A percentile compares a stretch with the other conserved stretches of the same genome.
Conservation (phyloP, 2,888 invertebrate genomes). For the Noctua pronuba region DNA sequence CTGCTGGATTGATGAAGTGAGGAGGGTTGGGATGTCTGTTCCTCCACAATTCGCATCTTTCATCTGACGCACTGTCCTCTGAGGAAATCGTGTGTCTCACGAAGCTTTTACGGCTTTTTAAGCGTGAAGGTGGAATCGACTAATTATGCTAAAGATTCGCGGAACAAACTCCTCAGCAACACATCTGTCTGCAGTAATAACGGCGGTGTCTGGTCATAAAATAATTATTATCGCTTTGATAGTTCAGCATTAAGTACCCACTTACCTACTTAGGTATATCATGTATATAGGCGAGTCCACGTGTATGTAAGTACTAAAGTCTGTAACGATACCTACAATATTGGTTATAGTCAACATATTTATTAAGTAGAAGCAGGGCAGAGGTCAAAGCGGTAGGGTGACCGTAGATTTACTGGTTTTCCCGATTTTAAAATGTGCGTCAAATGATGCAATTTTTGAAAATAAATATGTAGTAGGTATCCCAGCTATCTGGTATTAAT, state of each 20-base stretch:
- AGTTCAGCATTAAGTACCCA: slow-evolving; percentile 11
- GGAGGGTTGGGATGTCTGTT: no score
- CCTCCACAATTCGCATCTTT: no score
- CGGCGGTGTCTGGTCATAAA: not conserved
- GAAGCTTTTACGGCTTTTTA: no score
- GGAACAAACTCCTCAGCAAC: not conserved
- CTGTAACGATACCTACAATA: slow-evolving; percentile 2
- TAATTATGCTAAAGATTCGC: not conserved
- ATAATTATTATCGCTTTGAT: slow-evolving; percentile 1
- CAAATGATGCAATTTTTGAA: not conserved
- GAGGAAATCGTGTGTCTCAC: no score
- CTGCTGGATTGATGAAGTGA: no score
- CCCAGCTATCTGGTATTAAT: not conserved
- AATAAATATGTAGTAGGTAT: not conserved
- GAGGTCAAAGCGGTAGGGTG: slow-evolving; percentile 44
- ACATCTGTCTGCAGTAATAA: not conserved
- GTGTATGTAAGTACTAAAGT: not conserved
- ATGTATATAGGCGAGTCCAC: slow-evolving; percentile 24
- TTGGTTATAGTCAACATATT: slow-evolving; percentile 17
- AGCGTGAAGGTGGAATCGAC: no score
- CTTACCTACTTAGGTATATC: not conserved
- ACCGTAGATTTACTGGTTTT: slow-evolving; percentile 22
- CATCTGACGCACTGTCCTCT: no score
- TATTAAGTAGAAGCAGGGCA: slow-evolving; percentile 12
- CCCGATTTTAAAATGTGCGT: not conserved